Base-by-base conservation (phyloP, 2,113 vertebrate genomes). In the Stictonetta naevosa region DNA sequence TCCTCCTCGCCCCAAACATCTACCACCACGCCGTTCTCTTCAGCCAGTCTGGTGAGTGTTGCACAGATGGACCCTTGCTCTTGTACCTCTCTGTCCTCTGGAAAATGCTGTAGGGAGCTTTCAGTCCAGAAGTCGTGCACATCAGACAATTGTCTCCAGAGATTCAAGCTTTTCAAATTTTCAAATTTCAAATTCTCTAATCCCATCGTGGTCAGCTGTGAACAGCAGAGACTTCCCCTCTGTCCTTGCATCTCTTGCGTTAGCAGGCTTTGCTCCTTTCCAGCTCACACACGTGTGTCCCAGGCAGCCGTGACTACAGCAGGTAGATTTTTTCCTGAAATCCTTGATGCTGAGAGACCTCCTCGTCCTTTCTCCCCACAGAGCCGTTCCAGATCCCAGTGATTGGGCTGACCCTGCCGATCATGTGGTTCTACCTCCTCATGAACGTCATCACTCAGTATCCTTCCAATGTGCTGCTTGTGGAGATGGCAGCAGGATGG, bases 391-490 rank as follows among this genome's bases (percentile, higher is more conserved):
- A 97, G 33, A 56, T 99, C 53, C 99, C 99, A 1, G 95, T 94
- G 60, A 7, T 99, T 7, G 98, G 98, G 12, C 48, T 98, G 77
- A 95, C 96, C 0, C 12, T 99, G 84, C 99, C 99, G 0, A 92
- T 99, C 95, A 98, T 99, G 99, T 99, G 99, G 99, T 91, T 99
- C 93, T 99, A 99, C 97, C 98, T 99, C 84, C 88, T 99, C 79
- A 97, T 99, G 98, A 99, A 99, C 4, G 96, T 99, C 62, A 64
- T 99, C 97, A 99, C 99, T 60, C 99, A 99, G 99, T 99, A 99
- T 99, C 99, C 99, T 99, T 98, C 77, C 44, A 28, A 4, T 50
- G 48, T 36, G 13, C 14, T 6, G 25, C 50, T 10, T 12, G 38
- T 38, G 38, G 62, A 46, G 75, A 13, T 38, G 38, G 38, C 38